Base-by-base conservation (phyloP, 2,113 vertebrate species). In the Synchiropus splendidus region DNA sequence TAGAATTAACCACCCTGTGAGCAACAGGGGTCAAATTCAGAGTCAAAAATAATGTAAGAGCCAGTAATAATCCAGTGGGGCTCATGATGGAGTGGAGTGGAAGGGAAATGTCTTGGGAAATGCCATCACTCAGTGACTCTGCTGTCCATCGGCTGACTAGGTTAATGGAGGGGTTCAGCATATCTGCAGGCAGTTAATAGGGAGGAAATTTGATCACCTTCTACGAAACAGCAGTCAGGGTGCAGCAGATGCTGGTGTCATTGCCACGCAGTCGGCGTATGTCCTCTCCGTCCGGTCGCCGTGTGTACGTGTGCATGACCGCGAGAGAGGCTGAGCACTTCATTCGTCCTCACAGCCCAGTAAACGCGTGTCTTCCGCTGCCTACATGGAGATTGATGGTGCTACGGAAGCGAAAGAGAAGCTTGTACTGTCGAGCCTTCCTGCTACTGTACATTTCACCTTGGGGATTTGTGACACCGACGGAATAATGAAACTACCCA, bases 301-400 rank as follows among this genome's bases (percentile, higher is more conserved):
- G 17, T 40, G 15, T 13, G 16, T 4, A 1, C 31, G 6, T 42
- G 2, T 42, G n/a, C 16, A 3, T 38, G 16, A 31, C 10, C 39
- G 14, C 33, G 16, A 18, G 40, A n/a, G n/a, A n/a, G 44, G 6
- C 30, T 16, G 34, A 40, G 39, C 17, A 60, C 47, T 45, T 62
- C 50, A 50, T 48, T 53, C 54, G 45, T 66, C 48, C 44, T 56
- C 52, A 32, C 39, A 61, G 50, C 52, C 52, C 32, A 64, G 42
- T 59, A 49, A 45, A 45, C 13, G 9, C 42, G 36, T 11, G 32
- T 39, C 27, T 48, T 46, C 58, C 21, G 21, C 21, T 4, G 21
- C 4, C 21, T 27, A 4, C 21, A 58, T 45, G 37, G 65, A 64
- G 52, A 36, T 52, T 50, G 39, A 31, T 33, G 48, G 48, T 54